phyloP scores from a whole-genome alignment of 2,797 vertebrate species.

The Sebastes paucispinis region DNA sequence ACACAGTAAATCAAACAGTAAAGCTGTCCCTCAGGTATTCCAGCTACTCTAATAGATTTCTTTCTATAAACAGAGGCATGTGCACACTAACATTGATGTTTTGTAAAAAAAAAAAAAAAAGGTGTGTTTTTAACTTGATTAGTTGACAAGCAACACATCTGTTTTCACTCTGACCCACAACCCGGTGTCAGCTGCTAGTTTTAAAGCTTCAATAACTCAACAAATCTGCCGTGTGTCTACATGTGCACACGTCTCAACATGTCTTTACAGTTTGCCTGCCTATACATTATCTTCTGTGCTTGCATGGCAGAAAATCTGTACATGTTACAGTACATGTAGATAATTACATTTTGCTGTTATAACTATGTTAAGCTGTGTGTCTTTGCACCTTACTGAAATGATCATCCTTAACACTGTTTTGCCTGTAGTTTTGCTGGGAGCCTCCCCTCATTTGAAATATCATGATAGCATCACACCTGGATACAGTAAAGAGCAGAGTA shows the following conservation, averaged over 20 bases:
- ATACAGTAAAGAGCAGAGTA: background rate
- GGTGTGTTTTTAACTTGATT: background rate
- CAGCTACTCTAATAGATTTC: background rate
- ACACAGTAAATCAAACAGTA: constrained; percentile 10
- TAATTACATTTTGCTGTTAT: background rate
- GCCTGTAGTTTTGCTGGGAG: too few species aligned
- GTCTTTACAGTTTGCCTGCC: background rate
- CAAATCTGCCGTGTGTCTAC: background rate
- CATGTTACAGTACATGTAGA: background rate
- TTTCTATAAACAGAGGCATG: background rate
- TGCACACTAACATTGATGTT: background rate
- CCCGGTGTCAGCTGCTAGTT: background rate
- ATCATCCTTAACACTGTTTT: too few species aligned
- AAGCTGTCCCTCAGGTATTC: background rate
- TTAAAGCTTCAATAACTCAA: background rate
- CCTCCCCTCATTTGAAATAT: too few species aligned
- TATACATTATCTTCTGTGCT: background rate
- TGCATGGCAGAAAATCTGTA: background rate
- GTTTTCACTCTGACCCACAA: constrained; percentile 21
- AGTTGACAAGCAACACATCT: constrained; percentile 17
- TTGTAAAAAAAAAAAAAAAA: background rate
- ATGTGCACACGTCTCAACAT: background rate
- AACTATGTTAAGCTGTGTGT: background rate
- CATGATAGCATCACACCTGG: background rate
- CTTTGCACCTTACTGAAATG: background rate